These are phyloP conservation scores for Oreochromis tanganicae DNA, from an alignment of 2,113 vertebrate genomes.

Conservation along the genomic window DNA sequence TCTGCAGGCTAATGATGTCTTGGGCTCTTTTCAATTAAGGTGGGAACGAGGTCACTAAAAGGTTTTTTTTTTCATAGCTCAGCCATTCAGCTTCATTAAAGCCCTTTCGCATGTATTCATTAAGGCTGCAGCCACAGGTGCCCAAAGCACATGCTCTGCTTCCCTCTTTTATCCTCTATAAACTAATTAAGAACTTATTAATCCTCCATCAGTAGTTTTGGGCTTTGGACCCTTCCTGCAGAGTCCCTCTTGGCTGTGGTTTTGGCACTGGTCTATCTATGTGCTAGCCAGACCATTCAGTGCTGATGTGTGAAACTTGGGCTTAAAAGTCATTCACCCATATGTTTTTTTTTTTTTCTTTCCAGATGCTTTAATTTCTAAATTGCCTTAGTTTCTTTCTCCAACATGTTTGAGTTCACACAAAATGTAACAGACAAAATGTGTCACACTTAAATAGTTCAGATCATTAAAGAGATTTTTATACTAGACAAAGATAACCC, in stretches of 20 bases:
- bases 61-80: slow-evolving; percentile 32
- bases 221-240: not conserved
- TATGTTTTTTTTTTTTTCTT: not conserved
- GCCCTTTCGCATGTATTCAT: slow-evolving; percentile 31
- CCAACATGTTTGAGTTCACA: not conserved
- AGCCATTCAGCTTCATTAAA: slow-evolving; percentile 39
- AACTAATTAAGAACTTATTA: slow-evolving; percentile 56
- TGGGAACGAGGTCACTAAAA: slow-evolving; percentile 41
- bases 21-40: slow-evolving; percentile 54
- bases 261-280: not conserved
- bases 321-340: not conserved
- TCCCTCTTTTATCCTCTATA: slow-evolving; percentile 29
- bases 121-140: slow-evolving; percentile 26
- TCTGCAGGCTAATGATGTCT: slow-evolving; percentile 56
- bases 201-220: slow-evolving; percentile 7
- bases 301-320: not conserved
- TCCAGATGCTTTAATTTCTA: not conserved
- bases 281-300: not conserved
- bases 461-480: not conserved
- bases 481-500: not conserved
- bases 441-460: not conserved
- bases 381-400: not conserved
- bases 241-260: not conserved
- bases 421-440: not conserved
- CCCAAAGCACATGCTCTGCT: slow-evolving; percentile 12